phyloP scores from a whole-genome alignment of 2,888 invertebrate genomes.

The Ormia ochracea region DNA sequence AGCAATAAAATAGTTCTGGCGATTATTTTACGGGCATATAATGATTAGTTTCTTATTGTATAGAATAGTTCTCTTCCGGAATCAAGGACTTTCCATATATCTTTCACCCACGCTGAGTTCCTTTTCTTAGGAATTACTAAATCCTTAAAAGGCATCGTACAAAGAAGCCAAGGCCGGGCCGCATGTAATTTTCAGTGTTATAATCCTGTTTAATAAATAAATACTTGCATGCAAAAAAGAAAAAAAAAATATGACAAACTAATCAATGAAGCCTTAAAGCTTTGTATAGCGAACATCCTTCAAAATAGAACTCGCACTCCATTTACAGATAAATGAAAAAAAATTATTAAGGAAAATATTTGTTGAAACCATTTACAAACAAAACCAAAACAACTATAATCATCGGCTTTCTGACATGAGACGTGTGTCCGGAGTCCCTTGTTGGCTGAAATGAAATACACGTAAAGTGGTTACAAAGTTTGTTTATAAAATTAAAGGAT shows the following conservation, averaged over 20 bases:
- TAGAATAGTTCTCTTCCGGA: too few relatives aligned
- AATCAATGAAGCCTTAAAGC: not conserved
- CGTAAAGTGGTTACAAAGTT: slow-evolving; percentile 41
- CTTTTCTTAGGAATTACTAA: not conserved
- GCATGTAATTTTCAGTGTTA: slow-evolving; percentile 15
- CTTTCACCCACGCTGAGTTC: too few relatives aligned
- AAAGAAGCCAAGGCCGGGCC: too few relatives aligned
- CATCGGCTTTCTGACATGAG: slow-evolving; percentile 53
- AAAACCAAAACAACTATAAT: slow-evolving; percentile 39
- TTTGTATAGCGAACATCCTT: not conserved
- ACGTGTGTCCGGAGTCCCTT: slow-evolving; percentile 20
- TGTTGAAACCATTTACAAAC: not conserved
- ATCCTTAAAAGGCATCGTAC: not conserved
- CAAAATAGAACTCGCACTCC: not conserved
- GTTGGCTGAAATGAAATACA: slow-evolving; percentile 26
- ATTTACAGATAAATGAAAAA: slow-evolving; percentile 21
- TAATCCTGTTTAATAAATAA: slow-evolving; percentile 21
- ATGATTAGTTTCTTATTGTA: too few relatives aligned
- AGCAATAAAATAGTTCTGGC: too few relatives aligned
- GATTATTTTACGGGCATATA: too few relatives aligned
- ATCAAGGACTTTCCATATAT: too few relatives aligned
- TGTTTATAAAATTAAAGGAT: slow-evolving; percentile 41
- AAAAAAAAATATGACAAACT: not conserved
- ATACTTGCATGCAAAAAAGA: not conserved
- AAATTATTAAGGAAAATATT: slow-evolving; percentile 20